Conservation (phyloP, 2,888 invertebrate species). For the Epirrhoe alternata region DNA sequence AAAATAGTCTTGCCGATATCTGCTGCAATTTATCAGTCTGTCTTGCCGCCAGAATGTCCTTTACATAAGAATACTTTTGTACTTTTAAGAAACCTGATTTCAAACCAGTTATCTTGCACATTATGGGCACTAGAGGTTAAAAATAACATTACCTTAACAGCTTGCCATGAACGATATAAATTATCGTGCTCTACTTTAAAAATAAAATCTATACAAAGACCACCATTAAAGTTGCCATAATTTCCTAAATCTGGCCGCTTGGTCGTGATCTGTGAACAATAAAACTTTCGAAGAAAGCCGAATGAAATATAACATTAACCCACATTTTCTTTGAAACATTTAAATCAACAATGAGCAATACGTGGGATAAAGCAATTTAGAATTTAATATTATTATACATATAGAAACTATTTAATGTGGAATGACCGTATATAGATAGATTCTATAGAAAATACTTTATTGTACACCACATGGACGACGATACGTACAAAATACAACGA, state of each 20-base stretch:
- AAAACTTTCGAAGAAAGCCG: conserved; percentile 25
- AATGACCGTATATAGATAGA: too few species aligned
- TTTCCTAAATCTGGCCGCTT: conserved; percentile 11
- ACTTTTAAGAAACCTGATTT: too few species aligned
- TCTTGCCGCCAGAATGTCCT: too few species aligned
- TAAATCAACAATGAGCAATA: conserved; percentile 14
- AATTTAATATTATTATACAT: not conserved
- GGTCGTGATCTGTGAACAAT: conserved; percentile 28
- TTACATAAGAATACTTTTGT: too few species aligned
- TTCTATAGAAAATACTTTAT: too few species aligned
- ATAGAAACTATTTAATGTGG: too few species aligned
- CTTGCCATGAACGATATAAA: not conserved
- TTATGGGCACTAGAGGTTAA: too few species aligned
- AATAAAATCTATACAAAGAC: conserved; percentile 11
- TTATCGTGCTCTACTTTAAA: conserved; percentile 4
- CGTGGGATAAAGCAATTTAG: conserved; percentile 3
- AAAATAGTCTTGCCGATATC: too few species aligned
- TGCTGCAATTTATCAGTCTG: too few species aligned
- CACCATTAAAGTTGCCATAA: conserved; percentile 4
- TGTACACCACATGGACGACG: too few species aligned
- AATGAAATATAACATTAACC: conserved; percentile 27
- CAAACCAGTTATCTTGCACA: too few species aligned
- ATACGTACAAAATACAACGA: too few species aligned
- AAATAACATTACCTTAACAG: not conserved
- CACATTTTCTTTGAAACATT: conserved; percentile 21